phyloP scores from a whole-genome alignment of 2,797 vertebrate species.

The Thunnus albacares region DNA sequence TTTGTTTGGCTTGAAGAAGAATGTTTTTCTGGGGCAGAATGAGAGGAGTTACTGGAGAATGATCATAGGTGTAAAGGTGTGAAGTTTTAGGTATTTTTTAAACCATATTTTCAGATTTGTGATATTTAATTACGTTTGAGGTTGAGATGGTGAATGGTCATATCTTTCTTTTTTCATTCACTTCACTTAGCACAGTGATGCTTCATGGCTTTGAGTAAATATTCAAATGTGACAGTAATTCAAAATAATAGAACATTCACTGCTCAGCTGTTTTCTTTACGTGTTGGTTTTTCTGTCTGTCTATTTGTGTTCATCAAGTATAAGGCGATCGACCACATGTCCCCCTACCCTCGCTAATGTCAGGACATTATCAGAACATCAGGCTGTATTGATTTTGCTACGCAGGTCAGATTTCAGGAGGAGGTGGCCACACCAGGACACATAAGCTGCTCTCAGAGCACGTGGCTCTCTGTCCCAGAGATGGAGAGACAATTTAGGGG shows the following conservation, averaged over 20 bases:
- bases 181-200: constrained; percentile 34
- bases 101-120: background rate
- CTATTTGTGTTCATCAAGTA: constrained; percentile 57
- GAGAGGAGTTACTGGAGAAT: constrained; percentile 15
- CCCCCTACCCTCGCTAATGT: constrained; percentile 92
- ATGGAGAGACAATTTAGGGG: constrained; percentile 50
- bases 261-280: constrained; percentile 13
- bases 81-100: background rate
- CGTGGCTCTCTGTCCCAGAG: constrained; percentile 66
- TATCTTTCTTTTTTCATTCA: constrained; percentile 26
- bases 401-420: constrained; percentile 91
- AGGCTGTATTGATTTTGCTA: constrained; percentile 92
- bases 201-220: constrained; percentile 63
- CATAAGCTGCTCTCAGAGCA: constrained; percentile 76
- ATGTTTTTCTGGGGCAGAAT: constrained; percentile 35
- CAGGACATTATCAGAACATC: constrained; percentile 94
- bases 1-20: constrained; percentile 43
- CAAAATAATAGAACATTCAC: constrained; percentile 43
- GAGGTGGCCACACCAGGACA: constrained; percentile 80
- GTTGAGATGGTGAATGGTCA: constrained; percentile 11
- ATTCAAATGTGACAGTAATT: constrained; percentile 77
- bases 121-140: constrained; percentile 27
- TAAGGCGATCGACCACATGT: constrained; percentile 82
- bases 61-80: constrained; percentile 17
- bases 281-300: constrained; percentile 13